Percentiles rank a stretch among this genome's conserved stretches.
These are phyloP conservation scores for Lepidocyrtinus sp. DNA, from an alignment of 2,888 invertebrate genomes.

Conservation along the genomic window DNA sequence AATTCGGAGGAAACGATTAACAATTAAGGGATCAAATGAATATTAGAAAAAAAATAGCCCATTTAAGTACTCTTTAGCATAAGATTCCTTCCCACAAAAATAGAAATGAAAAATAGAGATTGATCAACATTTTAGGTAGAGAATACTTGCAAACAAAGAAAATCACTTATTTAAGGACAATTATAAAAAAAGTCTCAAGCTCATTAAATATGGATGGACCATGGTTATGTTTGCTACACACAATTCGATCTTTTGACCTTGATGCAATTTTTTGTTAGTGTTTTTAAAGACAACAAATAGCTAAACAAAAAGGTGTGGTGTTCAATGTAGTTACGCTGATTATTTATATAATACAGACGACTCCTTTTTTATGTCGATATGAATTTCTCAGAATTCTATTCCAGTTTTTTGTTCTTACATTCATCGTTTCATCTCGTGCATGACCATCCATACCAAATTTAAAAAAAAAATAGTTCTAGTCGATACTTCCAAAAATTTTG, in stretches of 20 bases:
- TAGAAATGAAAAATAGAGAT: too few relatives aligned
- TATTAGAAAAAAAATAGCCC: too few relatives aligned
- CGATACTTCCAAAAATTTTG: background rate
- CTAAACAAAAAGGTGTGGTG: background rate
- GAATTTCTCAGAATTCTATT: background rate
- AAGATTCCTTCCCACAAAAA: too few relatives aligned
- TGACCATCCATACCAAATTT: background rate
- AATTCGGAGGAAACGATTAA: too few relatives aligned
- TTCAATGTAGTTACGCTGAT: background rate
- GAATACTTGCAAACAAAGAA: too few relatives aligned
- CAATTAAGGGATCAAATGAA: too few relatives aligned
- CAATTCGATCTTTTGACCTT: background rate
- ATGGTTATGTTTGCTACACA: too few relatives aligned
- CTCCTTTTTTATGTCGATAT: background rate
- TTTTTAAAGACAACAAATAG: background rate
- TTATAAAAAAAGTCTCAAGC: too few relatives aligned
- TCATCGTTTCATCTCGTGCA: background rate
- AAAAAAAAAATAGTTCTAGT: background rate
- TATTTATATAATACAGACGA: background rate
- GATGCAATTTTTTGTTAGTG: background rate
- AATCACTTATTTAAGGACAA: too few relatives aligned
- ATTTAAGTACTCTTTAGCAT: too few relatives aligned
- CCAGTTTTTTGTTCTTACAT: background rate
- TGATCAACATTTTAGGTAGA: too few relatives aligned
- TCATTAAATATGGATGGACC: too few relatives aligned